Evolutionary conservation across 2,797 vertebrate species (phyloP).

Genomic region (Masticophis lateralis): DNA sequence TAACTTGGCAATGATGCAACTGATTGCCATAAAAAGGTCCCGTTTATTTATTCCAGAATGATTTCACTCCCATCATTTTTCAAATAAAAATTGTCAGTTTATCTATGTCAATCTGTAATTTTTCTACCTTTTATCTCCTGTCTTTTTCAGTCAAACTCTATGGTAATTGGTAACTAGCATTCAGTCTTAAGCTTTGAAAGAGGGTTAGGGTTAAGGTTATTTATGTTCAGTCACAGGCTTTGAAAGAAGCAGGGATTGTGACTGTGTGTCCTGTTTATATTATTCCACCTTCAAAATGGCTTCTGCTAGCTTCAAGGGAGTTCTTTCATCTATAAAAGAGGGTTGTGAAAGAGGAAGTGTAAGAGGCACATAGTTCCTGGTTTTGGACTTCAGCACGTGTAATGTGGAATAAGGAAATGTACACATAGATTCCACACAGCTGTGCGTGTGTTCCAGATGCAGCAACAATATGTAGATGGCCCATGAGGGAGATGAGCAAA

Average conservation of each 20-base stretch:
- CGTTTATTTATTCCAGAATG: conserved; percentile 11
- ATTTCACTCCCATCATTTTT: neutral
- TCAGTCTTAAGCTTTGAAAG: neutral
- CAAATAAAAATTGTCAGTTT: neutral
- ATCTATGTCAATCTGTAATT: neutral
- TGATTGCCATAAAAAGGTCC: conserved; percentile 13
- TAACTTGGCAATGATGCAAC: neutral
- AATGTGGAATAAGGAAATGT: neutral
- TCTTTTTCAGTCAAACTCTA: neutral
- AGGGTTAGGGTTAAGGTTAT: neutral
- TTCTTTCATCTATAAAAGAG: neutral
- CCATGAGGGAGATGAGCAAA: neutral
- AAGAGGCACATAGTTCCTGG: neutral
- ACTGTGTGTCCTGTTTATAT: neutral
- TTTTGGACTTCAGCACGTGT: neutral
- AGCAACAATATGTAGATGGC: neutral
- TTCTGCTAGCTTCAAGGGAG: neutral
- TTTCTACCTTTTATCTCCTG: neutral
- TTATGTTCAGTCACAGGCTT: neutral
- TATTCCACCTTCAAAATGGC: neutral
- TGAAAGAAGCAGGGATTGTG: neutral
- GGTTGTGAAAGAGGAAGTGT: neutral
- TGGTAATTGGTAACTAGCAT: neutral
- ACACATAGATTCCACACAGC: neutral
- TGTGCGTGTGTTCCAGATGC: neutral